These are phyloP conservation scores for Ciconia maguari DNA, from an alignment of 2,113 vertebrate species.

Conservation along the genomic window DNA sequence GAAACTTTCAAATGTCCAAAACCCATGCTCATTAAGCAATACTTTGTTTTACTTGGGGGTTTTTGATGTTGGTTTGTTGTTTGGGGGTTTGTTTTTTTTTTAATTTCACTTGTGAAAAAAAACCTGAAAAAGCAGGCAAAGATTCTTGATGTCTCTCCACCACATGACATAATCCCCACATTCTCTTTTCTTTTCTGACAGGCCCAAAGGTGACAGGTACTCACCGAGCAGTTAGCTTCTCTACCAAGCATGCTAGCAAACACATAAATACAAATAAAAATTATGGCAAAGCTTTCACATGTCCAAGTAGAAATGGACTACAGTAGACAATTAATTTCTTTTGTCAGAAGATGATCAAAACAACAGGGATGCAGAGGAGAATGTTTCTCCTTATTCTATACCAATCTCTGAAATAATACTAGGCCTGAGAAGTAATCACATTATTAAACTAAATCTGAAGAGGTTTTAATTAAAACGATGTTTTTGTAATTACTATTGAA, in stretches of 20 bases:
- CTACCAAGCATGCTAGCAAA: not conserved
- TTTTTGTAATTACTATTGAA: not conserved
- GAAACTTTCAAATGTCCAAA: not conserved
- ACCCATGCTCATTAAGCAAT: not conserved
- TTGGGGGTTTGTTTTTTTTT: not conserved
- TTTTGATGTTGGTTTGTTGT: not conserved
- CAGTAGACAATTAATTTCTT: not conserved
- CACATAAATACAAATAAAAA: not conserved
- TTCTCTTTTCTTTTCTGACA: not conserved
- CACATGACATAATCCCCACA: not conserved
- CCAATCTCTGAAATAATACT: not conserved
- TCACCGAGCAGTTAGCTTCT: not conserved
- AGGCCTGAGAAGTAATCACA: not conserved
- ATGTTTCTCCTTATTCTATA: not conserved
- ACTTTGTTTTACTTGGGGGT: not conserved
- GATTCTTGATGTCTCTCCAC: not conserved
- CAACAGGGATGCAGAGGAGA: not conserved
- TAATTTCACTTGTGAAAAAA: not conserved
- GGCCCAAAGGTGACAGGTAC: not conserved
- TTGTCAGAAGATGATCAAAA: not conserved
- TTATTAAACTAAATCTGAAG: not conserved
- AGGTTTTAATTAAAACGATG: not conserved
- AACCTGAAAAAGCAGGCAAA: not conserved
- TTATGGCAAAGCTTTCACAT: not conserved
- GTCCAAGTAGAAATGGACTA: not conserved